Conservation (phyloP, 2,797 vertebrate species). For the Gymnoscopelus microlampas region DNA sequence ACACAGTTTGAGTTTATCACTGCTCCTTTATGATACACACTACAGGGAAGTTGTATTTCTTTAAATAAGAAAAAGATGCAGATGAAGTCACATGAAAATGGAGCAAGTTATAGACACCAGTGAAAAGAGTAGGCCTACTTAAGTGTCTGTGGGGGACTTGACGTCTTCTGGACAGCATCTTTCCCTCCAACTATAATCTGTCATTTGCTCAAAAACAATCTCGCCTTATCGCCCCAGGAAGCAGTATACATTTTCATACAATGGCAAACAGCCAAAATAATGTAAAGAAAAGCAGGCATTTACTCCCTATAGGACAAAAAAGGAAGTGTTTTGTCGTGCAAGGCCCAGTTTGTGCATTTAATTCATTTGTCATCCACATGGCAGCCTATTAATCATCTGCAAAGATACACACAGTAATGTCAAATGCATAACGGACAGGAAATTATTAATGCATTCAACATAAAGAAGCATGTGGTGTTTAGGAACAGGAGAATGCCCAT, state of each 20-base stretch:
- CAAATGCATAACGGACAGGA: slow-evolving; percentile 60
- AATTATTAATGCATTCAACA: slow-evolving; percentile 73
- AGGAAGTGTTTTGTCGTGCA: slow-evolving; percentile 24
- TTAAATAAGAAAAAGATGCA: slow-evolving; percentile 33
- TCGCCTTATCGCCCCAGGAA: slow-evolving; percentile 69
- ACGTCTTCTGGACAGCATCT: slow-evolving; percentile 37
- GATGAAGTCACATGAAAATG: slow-evolving; percentile 25
- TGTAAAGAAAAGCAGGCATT: slow-evolving; percentile 56
- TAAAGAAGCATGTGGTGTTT: slow-evolving; percentile 76
- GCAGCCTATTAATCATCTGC: slow-evolving; percentile 70
- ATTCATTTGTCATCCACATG: slow-evolving; percentile 56
- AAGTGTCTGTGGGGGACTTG: slow-evolving; percentile 37
- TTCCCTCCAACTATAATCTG: slow-evolving; percentile 49
- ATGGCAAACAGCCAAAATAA: slow-evolving; percentile 63
- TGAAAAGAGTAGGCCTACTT: slow-evolving; percentile 35
- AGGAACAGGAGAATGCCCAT: slow-evolving; percentile 70
- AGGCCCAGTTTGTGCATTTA: slow-evolving; percentile 46
- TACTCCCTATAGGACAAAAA: slow-evolving; percentile 15
- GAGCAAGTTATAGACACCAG: slow-evolving; percentile 37
- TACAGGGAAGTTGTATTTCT: too few relatives aligned
- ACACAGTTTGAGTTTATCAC: too few relatives aligned
- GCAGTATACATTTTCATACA: slow-evolving; percentile 64
- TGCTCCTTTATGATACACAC: too few relatives aligned
- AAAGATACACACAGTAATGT: slow-evolving; percentile 58
- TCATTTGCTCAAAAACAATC: slow-evolving; percentile 62